Percentiles rank a stretch among this genome's conserved stretches.
These are phyloP conservation scores for Parus major DNA, from an alignment of 2,113 vertebrate genomes.

Conservation along the genomic window DNA sequence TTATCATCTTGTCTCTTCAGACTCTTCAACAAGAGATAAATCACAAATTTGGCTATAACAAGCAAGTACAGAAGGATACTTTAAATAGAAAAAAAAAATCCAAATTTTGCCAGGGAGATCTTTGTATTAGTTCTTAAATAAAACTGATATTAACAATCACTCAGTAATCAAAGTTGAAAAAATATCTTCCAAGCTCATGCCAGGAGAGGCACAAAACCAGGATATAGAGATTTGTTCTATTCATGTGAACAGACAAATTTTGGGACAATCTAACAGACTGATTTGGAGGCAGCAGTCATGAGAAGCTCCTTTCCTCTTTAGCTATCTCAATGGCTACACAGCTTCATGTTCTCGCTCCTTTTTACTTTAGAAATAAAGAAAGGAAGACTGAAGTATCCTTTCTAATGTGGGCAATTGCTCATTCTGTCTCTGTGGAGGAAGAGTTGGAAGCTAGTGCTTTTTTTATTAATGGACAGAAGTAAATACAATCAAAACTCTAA, in stretches of 20 bases:
- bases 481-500: conserved; percentile 2
- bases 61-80: not conserved
- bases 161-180: not conserved
- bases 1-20: not conserved
- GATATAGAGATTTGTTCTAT: not conserved
- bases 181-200: not conserved
- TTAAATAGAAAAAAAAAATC: not conserved
- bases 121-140: not conserved
- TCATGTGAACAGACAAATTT: not conserved
- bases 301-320: not conserved
- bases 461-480: not conserved
- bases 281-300: not conserved
- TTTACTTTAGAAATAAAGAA: not conserved
- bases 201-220: not conserved
- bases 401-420: not conserved
- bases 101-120: not conserved
- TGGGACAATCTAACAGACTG: not conserved
- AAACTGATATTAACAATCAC: not conserved
- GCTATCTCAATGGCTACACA: not conserved
- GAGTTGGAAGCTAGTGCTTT: not conserved
- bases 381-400: not conserved
- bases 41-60: not conserved
- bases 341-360: not conserved
- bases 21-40: not conserved
- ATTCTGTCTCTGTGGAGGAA: not conserved